Evolutionary conservation across 2,888 invertebrate species (phyloP).

Genomic region (Lasioglossum villosulum): DNA sequence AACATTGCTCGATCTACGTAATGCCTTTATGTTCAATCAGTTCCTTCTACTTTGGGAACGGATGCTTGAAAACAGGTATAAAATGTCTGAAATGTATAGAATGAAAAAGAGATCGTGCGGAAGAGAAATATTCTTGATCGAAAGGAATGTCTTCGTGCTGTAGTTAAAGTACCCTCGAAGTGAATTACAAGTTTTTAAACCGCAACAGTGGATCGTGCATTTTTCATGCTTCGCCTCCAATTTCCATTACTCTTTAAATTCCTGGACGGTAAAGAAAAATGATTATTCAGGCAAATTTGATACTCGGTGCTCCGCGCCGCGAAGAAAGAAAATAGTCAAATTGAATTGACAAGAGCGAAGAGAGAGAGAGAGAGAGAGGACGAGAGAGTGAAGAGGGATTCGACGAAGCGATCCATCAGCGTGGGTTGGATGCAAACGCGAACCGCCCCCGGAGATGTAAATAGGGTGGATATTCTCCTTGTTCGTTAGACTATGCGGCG

Average conservation of each 20-base stretch:
- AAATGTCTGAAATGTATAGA: too few species aligned
- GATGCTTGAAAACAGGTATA: too few species aligned
- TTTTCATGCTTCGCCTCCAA: neutral
- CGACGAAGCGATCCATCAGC: slow-evolving; percentile 35
- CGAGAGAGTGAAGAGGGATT: neutral
- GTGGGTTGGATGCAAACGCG: slow-evolving; percentile 21
- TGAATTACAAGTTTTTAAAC: neutral
- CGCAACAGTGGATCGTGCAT: neutral
- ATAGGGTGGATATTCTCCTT: slow-evolving; percentile 22
- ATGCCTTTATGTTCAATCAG: neutral
- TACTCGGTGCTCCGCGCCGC: neutral
- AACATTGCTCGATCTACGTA: neutral
- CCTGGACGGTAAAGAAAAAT: neutral
- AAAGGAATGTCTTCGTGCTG: neutral
- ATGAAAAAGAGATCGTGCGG: too few species aligned
- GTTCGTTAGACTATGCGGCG: slow-evolving; percentile 44
- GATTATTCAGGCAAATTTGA: slow-evolving; percentile 11
- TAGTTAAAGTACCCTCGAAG: neutral
- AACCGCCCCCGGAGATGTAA: slow-evolving; percentile 8
- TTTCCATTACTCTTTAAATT: slow-evolving; percentile 1
- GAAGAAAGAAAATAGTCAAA: slow-evolving; percentile 9
- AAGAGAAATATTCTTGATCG: neutral
- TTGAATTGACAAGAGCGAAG: neutral
- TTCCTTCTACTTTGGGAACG: neutral
- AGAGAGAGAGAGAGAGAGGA: neutral